phyloP scores from a whole-genome alignment of 2,888 invertebrate species.

The Euplagia quadripunctaria region DNA sequence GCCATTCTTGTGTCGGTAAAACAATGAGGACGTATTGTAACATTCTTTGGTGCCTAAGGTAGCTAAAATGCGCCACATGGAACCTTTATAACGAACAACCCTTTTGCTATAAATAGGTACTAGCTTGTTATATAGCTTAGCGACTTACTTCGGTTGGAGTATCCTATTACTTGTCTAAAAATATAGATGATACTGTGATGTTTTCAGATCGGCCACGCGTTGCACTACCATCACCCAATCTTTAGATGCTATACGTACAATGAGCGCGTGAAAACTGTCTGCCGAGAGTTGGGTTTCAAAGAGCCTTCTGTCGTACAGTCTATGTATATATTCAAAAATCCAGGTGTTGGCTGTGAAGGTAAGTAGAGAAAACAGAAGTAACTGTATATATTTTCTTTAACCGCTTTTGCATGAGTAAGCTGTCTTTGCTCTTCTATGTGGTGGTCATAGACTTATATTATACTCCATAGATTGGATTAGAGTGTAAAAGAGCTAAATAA shows the following conservation, averaged over 20 bases:
- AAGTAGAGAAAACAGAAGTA: constrained; percentile 34
- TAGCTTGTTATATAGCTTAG: not conserved
- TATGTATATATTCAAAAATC: constrained; percentile 99
- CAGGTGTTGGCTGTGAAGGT: constrained; percentile 96
- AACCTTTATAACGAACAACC: too few relatives aligned
- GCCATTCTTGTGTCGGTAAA: too few relatives aligned
- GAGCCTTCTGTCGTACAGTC: constrained; percentile 97
- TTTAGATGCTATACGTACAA: constrained; percentile 95
- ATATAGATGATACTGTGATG: not conserved
- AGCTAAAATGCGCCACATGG: too few relatives aligned
- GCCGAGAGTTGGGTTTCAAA: constrained; percentile 90
- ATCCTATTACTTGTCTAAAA: not conserved
- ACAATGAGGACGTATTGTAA: too few relatives aligned
- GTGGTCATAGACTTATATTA: too few relatives aligned
- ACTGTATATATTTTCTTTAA: not conserved
- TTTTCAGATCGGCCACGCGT: constrained; percentile 93
- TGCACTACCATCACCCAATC: constrained; percentile 93
- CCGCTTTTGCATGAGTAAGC: not conserved
- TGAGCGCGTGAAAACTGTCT: constrained; percentile 92
- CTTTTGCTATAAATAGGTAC: too few relatives aligned
- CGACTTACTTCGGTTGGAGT: not conserved
- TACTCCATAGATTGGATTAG: too few relatives aligned
- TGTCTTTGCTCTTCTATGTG: too few relatives aligned
- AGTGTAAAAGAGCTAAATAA: too few relatives aligned
- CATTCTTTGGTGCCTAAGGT: too few relatives aligned